Percentiles rank a stretch among this genome's conserved stretches.
Conservation (phyloP, 2,797 vertebrate species). For the Florisuga fusca region DNA sequence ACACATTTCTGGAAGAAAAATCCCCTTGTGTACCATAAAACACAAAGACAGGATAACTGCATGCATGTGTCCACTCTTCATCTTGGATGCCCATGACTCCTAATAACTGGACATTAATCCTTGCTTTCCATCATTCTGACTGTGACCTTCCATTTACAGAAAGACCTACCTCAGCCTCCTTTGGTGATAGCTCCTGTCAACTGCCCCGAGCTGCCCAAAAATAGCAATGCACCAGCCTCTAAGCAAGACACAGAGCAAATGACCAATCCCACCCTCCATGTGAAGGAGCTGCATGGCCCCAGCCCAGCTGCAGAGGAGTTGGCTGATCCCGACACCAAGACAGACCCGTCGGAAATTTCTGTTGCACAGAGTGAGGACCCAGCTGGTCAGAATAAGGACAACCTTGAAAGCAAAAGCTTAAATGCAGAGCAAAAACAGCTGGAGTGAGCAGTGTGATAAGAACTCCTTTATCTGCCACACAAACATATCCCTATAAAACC, state of each 20-base stretch:
- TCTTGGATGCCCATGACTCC: background rate
- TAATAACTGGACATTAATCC: background rate
- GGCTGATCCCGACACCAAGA: background rate
- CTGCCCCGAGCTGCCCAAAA: slow-evolving; percentile 72
- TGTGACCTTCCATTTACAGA: slow-evolving; percentile 65
- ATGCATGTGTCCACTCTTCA: background rate
- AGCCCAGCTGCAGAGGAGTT: background rate
- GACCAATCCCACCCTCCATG: slow-evolving; percentile 60
- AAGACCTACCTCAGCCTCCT: slow-evolving; percentile 83
- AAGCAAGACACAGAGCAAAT: slow-evolving; percentile 50
- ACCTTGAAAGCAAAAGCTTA: slow-evolving; percentile 61
- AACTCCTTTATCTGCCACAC: background rate
- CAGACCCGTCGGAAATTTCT: background rate
- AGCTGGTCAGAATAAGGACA: slow-evolving; percentile 63
- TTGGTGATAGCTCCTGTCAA: slow-evolving; percentile 84
- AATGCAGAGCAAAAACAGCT: slow-evolving; percentile 46
- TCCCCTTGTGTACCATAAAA: background rate
- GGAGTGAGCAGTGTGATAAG: slow-evolving; percentile 65
- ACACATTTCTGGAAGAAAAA: background rate
- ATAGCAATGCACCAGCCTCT: background rate
- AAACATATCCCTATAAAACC: slow-evolving; percentile 25
- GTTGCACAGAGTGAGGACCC: background rate
- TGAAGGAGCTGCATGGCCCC: background rate
- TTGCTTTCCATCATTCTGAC: background rate
- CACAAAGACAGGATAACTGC: background rate